Conservation (phyloP, 2,113 vertebrate genomes). For the Elephas maximus region DNA sequence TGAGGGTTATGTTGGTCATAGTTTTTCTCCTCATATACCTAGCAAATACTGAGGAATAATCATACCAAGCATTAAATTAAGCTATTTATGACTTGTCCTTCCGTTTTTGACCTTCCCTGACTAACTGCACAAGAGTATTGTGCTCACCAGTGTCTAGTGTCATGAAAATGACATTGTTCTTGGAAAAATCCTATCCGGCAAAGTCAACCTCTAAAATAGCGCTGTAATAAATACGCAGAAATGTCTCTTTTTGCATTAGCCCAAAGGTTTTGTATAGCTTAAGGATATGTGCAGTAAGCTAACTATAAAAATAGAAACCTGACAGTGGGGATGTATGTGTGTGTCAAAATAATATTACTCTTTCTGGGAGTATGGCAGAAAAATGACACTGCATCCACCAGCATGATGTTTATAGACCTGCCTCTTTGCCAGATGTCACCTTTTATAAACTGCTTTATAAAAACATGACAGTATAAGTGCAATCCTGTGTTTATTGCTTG, state of each 20-base stretch:
- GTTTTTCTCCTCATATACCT: background rate
- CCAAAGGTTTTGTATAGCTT: constrained; percentile 93
- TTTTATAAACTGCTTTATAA: constrained; percentile 92
- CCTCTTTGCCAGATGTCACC: constrained; percentile 93
- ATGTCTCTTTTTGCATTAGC: constrained; percentile 92
- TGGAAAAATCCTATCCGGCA: constrained; percentile 88
- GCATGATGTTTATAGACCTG: constrained; percentile 85
- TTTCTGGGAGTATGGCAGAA: constrained; percentile 90
- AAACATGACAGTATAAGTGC: constrained; percentile 87
- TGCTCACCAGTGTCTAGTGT: constrained; percentile 83
- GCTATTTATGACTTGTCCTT: constrained; percentile 63
- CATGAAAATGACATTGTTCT: constrained; percentile 88
- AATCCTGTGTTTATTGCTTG: constrained; percentile 89
- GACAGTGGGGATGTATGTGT: constrained; percentile 92
- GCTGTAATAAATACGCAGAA: constrained; percentile 91
- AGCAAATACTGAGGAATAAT: constrained; percentile 30
- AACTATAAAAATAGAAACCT: constrained; percentile 92
- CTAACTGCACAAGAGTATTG: constrained; percentile 82
- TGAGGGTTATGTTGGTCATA: background rate
- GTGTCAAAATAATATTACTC: constrained; percentile 93
- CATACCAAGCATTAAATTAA: constrained; percentile 33
- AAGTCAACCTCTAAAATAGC: constrained; percentile 90
- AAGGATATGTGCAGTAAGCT: constrained; percentile 90
- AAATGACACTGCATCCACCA: constrained; percentile 89
- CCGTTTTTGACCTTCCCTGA: constrained; percentile 84